Percentiles rank a stretch among this genome's conserved stretches.
phyloP scores from a whole-genome alignment of 2,888 invertebrate species.

The Pristionchus exspectatus region DNA sequence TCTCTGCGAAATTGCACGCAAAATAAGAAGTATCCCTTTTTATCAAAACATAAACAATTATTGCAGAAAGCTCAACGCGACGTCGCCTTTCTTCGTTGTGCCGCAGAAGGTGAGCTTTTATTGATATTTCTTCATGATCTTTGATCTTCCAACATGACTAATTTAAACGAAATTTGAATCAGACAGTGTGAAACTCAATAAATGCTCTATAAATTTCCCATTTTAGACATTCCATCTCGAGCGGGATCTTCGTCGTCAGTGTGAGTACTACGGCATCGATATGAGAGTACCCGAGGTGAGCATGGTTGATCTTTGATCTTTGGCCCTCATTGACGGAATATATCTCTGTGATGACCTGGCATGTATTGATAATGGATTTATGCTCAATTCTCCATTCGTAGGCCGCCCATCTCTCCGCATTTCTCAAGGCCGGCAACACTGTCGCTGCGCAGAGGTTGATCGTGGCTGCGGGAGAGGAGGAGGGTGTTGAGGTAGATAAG shows the following conservation, averaged over 20 bases:
- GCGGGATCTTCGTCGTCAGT: constrained; percentile 5
- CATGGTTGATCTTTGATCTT: too few relatives aligned
- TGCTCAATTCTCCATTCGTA: neutral
- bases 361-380: neutral
- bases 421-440: constrained; percentile 30
- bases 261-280: neutral
- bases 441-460: constrained; percentile 29
- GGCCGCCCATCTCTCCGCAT: neutral
- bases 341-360: too few relatives aligned
- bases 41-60: too few relatives aligned
- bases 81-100: neutral
- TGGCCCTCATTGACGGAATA: neutral
- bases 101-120: constrained; percentile 13
- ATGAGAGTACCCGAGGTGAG: constrained; percentile 36
- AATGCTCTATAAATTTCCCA: neutral
- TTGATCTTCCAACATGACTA: too few relatives aligned
- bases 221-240: constrained; percentile 1
- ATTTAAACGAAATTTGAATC: too few relatives aligned
- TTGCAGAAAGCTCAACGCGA: neutral
- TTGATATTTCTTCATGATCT: neutral
- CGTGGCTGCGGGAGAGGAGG: constrained; percentile 5
- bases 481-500: neutral
- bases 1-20: too few relatives aligned
- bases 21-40: too few relatives aligned
- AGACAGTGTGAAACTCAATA: neutral